phyloP scores from a whole-genome alignment of 2,113 vertebrate species.

The Strigops habroptila region DNA sequence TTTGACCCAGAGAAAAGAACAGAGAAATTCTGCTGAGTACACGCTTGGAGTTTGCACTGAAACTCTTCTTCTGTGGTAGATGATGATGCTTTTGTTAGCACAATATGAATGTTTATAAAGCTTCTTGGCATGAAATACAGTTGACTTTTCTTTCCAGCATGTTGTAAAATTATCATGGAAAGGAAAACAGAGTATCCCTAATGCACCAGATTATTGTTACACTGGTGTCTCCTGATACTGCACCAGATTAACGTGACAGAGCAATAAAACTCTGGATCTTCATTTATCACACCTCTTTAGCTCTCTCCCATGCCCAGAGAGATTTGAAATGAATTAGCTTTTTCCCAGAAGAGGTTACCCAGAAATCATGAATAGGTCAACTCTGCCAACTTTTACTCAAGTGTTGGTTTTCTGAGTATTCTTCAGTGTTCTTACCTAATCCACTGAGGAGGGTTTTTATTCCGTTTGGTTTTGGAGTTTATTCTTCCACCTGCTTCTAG shows the following conservation, averaged over 20 bases:
- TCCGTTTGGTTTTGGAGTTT: not conserved
- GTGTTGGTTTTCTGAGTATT: not conserved
- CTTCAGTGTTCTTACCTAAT: not conserved
- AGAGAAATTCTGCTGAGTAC: not conserved
- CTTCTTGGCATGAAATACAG: not conserved
- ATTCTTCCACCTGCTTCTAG: not conserved
- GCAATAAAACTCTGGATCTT: not conserved
- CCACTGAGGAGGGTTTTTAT: not conserved
- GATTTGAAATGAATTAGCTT: not conserved
- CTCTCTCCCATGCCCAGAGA: not conserved
- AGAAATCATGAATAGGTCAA: not conserved
- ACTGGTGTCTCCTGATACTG: not conserved
- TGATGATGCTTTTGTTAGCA: not conserved
- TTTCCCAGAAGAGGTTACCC: not conserved
- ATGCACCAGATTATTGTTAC: not conserved
- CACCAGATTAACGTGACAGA: not conserved
- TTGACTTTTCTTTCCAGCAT: not conserved
- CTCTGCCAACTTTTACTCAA: not conserved
- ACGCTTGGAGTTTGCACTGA: not conserved
- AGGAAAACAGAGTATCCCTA: not conserved
- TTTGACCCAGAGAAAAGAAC: not conserved
- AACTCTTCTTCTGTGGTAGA: not conserved
- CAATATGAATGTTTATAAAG: not conserved
- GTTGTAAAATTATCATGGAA: constrained; percentile 11
- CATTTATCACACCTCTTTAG: not conserved